A percentile compares a stretch with the other conserved stretches of the same genome.
phyloP scores from a whole-genome alignment of 2,888 invertebrate genomes.

The Phengaris arion region DNA sequence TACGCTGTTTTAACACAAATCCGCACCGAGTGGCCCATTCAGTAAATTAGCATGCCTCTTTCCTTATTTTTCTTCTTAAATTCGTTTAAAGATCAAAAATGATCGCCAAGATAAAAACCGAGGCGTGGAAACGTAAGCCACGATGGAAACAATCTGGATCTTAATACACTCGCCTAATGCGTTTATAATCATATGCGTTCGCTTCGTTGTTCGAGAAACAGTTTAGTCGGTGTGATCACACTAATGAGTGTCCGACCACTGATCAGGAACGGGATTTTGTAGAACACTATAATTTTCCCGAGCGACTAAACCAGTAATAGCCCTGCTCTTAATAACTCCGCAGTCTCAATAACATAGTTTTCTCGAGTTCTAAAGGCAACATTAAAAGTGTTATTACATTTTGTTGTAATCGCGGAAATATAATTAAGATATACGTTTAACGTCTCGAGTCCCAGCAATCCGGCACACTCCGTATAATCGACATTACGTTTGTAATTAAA shows the following conservation, averaged over 20 bases:
- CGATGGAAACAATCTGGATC: slow-evolving; percentile 42
- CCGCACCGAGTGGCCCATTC: slow-evolving; percentile 54
- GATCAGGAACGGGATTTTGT: slow-evolving; percentile 49
- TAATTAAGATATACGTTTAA: slow-evolving; percentile 17
- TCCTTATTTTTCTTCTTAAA: slow-evolving; percentile 46
- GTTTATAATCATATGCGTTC: slow-evolving; percentile 72
- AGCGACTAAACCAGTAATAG: slow-evolving; percentile 6
- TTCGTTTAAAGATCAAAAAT: slow-evolving; percentile 52
- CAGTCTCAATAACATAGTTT: slow-evolving; percentile 11
- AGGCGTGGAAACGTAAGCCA: slow-evolving; percentile 47
- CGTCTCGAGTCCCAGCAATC: slow-evolving; percentile 15
- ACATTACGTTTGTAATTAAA: slow-evolving; percentile 51
- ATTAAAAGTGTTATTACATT: slow-evolving; percentile 1
- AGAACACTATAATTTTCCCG: slow-evolving; percentile 42
- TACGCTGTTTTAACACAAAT: slow-evolving; percentile 51
- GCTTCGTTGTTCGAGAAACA: slow-evolving; percentile 59
- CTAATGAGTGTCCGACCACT: slow-evolving; percentile 53
- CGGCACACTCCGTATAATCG: slow-evolving; percentile 17
- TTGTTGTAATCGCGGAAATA: slow-evolving; percentile 3
- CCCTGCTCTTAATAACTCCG: slow-evolving; percentile 28
- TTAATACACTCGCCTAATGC: slow-evolving; percentile 57
- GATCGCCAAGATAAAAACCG: slow-evolving; percentile 46
- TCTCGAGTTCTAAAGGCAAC: not conserved
- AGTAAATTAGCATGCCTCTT: slow-evolving; percentile 56
- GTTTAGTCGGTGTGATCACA: slow-evolving; percentile 51